Evolutionary conservation across 2,113 vertebrate species (phyloP).

Genomic region (Tapirus terrestris): DNA sequence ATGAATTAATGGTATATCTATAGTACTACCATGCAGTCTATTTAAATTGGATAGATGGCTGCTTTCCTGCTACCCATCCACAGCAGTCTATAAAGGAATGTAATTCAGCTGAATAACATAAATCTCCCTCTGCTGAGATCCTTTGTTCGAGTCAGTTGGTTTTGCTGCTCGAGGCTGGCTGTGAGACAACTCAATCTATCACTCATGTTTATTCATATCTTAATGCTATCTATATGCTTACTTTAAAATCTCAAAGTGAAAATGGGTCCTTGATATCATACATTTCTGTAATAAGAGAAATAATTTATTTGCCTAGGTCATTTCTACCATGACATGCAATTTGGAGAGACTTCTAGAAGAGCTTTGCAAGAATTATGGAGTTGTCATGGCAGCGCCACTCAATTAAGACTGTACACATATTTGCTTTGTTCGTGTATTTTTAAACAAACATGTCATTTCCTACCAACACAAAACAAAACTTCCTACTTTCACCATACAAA

Average conservation of each 20-base stretch:
- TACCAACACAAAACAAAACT: neutral
- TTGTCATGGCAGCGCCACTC: neutral
- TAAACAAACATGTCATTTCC: neutral
- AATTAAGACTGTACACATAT: constrained; percentile 12
- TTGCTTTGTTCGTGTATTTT: constrained; percentile 20
- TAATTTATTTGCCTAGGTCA: constrained; percentile 29
- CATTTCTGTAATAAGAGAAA: constrained; percentile 56
- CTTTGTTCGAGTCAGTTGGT: constrained; percentile 75
- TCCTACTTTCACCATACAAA: neutral
- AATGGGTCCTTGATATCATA: constrained; percentile 28
- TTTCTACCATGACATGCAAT: constrained; percentile 2
- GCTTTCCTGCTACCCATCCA: constrained; percentile 69
- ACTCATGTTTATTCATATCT: constrained; percentile 76
- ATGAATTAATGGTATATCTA: constrained; percentile 77
- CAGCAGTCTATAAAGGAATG: constrained; percentile 76
- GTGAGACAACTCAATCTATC: constrained; percentile 70
- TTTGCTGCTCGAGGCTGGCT: constrained; percentile 69
- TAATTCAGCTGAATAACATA: constrained; percentile 76
- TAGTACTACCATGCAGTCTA: constrained; percentile 63
- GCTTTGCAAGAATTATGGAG: neutral
- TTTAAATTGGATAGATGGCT: constrained; percentile 77
- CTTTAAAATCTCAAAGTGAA: constrained; percentile 55
- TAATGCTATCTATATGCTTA: constrained; percentile 41
- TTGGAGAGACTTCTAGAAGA: constrained; percentile 37
- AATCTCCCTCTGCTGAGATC: constrained; percentile 74